Evolutionary conservation across 1,140 invertebrate genomes (phyloP).

Genomic region (Adoxophyes honmai): DNA sequence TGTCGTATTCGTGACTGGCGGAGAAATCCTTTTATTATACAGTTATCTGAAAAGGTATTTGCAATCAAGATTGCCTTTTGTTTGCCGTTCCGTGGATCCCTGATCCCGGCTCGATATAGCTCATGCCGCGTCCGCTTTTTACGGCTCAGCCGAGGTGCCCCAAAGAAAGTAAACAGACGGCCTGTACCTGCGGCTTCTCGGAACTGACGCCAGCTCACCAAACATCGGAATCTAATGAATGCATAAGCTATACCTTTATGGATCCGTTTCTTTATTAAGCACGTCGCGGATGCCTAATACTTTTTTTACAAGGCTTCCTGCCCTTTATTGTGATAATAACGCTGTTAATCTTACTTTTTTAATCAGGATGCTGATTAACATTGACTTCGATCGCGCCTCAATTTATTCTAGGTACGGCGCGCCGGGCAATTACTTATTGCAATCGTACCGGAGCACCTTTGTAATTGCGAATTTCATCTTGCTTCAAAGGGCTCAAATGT

Average conservation of each 20-base stretch:
- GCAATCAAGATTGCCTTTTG: constrained; percentile 2
- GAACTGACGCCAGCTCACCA: background rate
- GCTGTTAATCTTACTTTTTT: background rate
- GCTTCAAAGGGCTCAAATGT: background rate
- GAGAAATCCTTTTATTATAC: constrained; percentile 13
- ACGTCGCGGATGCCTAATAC: background rate
- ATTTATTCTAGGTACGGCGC: background rate
- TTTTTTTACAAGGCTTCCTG: constrained; percentile 2
- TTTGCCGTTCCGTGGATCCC: background rate
- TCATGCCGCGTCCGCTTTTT: background rate
- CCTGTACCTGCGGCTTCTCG: background rate
- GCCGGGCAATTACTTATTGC: background rate
- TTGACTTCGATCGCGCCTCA: background rate
- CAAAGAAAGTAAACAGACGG: background rate
- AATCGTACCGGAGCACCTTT: background rate
- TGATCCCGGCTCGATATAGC: too few relatives aligned
- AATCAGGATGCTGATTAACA: background rate
- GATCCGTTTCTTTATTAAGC: constrained; percentile 10
- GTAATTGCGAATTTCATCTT: background rate
- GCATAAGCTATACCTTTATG: constrained; percentile 6
- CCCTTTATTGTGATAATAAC: background rate
- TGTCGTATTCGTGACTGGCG: constrained; percentile 2
- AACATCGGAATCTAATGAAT: constrained; percentile 3
- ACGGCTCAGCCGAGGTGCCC: background rate
- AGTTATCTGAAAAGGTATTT: constrained; percentile 6